Percentiles rank a stretch among this genome's conserved stretches.
phyloP scores from a whole-genome alignment of 2,888 invertebrate genomes.

The Noctua fimbriata region DNA sequence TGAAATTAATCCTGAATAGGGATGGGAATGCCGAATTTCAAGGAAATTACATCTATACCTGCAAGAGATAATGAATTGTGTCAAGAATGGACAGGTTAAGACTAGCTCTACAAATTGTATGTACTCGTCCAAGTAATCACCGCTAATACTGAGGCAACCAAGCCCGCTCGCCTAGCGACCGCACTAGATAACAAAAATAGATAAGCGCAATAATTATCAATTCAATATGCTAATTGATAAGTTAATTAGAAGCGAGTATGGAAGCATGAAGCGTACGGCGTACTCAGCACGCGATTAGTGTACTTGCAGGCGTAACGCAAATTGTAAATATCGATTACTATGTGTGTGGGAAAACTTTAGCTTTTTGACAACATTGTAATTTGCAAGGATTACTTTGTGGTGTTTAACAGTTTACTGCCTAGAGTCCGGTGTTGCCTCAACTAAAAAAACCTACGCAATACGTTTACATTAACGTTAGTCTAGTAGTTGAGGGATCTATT shows the following conservation, averaged over 20 bases:
- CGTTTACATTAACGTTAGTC: not conserved
- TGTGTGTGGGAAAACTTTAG: constrained; percentile 27
- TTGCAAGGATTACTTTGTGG: not conserved
- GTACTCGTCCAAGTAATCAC: not conserved
- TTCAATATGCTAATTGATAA: constrained; percentile 74
- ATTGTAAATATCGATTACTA: constrained; percentile 51
- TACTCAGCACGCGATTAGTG: constrained; percentile 50
- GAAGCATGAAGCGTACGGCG: constrained; percentile 54
- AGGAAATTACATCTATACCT: not conserved
- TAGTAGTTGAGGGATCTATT: not conserved
- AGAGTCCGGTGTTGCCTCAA: not conserved
- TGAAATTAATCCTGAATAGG: not conserved
- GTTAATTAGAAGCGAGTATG: constrained; percentile 66
- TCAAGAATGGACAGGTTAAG: not conserved
- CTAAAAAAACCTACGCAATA: not conserved
- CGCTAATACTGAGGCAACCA: constrained; percentile 13
- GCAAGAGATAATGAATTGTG: not conserved
- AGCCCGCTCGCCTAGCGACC: constrained; percentile 24
- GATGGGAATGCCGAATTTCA: not conserved
- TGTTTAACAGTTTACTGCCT: not conserved
- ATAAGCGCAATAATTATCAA: constrained; percentile 69
- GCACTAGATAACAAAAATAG: constrained; percentile 60
- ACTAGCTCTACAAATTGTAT: not conserved
- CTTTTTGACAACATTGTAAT: not conserved
- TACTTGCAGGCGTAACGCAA: constrained; percentile 42